A percentile compares a stretch with the other conserved stretches of the same genome.
Conservation (phyloP, 1,140 invertebrate species). For the Leucophenga varia region DNA sequence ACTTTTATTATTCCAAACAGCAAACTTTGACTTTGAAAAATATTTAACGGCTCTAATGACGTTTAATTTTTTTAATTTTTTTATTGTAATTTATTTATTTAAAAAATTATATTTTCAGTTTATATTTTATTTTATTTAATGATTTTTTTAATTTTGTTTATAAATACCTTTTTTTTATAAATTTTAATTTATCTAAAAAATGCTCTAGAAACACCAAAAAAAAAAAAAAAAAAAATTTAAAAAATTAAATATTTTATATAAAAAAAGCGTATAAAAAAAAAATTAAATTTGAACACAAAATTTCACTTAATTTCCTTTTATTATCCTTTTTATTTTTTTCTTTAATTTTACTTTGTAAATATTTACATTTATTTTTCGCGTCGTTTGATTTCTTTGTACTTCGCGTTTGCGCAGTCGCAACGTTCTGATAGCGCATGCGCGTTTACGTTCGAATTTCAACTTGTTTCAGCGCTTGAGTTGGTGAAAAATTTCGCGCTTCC, state of each 20-base stretch:
- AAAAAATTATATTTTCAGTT: too few species aligned
- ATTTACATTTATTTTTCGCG: not conserved
- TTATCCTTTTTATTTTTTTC: not conserved
- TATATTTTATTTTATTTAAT: too few species aligned
- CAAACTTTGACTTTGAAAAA: too few species aligned
- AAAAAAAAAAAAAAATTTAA: conserved; percentile 1
- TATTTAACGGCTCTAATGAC: too few species aligned
- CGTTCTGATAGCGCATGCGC: conserved; percentile 46
- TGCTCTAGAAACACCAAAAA: not conserved
- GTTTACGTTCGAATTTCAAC: conserved; percentile 43
- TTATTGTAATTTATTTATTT: too few species aligned
- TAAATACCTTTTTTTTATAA: too few species aligned
- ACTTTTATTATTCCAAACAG: too few species aligned
- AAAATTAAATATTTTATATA: too few species aligned
- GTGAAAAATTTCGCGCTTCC: conserved; percentile 21
- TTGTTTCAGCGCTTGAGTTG: conserved; percentile 11
- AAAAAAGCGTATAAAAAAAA: not conserved
- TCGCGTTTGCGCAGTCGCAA: conserved; percentile 44
- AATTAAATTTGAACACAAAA: not conserved
- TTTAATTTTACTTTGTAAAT: not conserved
- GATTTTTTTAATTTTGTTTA: too few species aligned
- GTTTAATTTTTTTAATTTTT: too few species aligned
- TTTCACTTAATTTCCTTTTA: not conserved
- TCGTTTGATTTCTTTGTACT: conserved; percentile 24
- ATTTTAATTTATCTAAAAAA: too few species aligned